These are phyloP conservation scores for Agrenia bidenticulata DNA, from an alignment of 2,888 invertebrate genomes.

Conservation along the genomic window DNA sequence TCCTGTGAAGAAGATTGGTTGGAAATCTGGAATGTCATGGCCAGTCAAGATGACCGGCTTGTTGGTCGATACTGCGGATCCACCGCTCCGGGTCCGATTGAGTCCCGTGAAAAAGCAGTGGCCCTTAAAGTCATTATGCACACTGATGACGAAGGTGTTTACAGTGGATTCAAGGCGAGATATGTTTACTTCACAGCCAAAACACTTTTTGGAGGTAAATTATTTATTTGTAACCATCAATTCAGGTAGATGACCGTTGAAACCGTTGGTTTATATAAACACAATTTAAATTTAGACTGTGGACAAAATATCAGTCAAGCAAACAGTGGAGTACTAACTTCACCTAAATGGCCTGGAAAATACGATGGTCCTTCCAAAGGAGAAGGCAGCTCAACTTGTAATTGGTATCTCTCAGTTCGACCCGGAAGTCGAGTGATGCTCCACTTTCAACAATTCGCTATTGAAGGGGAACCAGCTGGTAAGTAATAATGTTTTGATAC, in stretches of 20 bases:
- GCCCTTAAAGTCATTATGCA: conserved; percentile 85
- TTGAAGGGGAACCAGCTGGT: conserved; percentile 90
- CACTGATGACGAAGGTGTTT: conserved; percentile 82
- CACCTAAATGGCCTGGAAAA: conserved; percentile 86
- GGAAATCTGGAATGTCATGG: conserved; percentile 86
- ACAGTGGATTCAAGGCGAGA: conserved; percentile 93
- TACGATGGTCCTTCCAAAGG: conserved; percentile 81
- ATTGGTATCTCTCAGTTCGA: conserved; percentile 91
- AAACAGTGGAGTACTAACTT: conserved; percentile 76
- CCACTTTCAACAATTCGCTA: conserved; percentile 85
- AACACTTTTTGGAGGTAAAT: conserved; percentile 73
- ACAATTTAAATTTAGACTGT: conserved; percentile 72
- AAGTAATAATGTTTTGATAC: conserved; percentile 54
- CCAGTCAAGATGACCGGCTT: conserved; percentile 76
- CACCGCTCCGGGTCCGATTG: conserved; percentile 83
- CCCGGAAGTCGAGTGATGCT: conserved; percentile 84
- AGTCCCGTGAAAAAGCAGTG: conserved; percentile 83
- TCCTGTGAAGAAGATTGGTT: conserved; percentile 90
- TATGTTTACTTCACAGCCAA: conserved; percentile 89
- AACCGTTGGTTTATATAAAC: no score
- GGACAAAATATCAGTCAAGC: conserved; percentile 80
- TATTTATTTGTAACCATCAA: not conserved
- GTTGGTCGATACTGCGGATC: conserved; percentile 89
- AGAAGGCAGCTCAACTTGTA: conserved; percentile 84
- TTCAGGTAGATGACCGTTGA: no score